Percentiles rank a stretch among this genome's conserved stretches.
These are phyloP conservation scores for Loripinus fragilis DNA, from an alignment of 2,888 invertebrate species.

Conservation along the genomic window DNA sequence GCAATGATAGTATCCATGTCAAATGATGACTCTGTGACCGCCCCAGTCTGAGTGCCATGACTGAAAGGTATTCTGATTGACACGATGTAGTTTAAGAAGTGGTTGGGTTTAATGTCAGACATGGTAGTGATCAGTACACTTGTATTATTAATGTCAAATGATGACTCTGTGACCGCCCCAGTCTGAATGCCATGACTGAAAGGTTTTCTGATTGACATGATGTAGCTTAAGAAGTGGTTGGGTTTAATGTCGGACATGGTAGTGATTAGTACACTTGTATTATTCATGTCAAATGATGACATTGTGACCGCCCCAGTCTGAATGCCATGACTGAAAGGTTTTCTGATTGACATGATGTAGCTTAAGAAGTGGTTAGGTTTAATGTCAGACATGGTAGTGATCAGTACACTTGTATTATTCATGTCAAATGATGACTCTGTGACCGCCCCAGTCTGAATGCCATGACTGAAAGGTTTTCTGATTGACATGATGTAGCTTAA, in stretches of 20 bases:
- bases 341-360: background rate
- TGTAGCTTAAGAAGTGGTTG: too few relatives aligned
- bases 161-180: background rate
- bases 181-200: constrained; percentile 3
- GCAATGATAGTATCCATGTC: too few relatives aligned
- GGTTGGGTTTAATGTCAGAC: too few relatives aligned
- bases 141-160: background rate
- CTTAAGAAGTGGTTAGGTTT: too few relatives aligned
- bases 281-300: too few relatives aligned
- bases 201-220: background rate
- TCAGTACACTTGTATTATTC: too few relatives aligned
- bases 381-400: too few relatives aligned
- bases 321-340: background rate
- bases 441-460: background rate
- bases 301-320: background rate
- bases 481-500: too few relatives aligned
- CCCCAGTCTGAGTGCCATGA: background rate
- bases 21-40: background rate
- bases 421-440: background rate
- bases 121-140: background rate
- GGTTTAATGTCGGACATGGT: too few relatives aligned
- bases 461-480: background rate
- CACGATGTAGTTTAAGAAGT: too few relatives aligned
- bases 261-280: too few relatives aligned
- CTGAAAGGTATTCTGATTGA: constrained; percentile 4